Conservation (phyloP, 2,888 invertebrate species). For the Torymus tubicola region DNA sequence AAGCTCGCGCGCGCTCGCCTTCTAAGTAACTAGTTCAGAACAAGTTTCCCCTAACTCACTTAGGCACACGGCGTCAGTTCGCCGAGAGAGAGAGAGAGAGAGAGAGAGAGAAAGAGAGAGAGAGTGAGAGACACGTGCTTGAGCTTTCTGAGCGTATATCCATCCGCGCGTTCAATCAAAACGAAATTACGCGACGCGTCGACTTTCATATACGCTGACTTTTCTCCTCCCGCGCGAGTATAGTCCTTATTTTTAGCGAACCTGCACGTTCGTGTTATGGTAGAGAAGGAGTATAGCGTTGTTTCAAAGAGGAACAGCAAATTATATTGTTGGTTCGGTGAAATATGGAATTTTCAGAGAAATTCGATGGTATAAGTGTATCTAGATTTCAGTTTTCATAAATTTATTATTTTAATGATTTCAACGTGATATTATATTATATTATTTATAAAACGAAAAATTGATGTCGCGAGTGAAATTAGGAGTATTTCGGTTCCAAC, state of each 20-base stretch:
- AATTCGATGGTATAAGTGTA: too few species aligned
- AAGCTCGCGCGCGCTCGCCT: neutral
- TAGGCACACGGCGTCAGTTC: conserved; percentile 15
- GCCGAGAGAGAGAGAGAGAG: neutral
- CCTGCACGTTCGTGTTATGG: too few species aligned
- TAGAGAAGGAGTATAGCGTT: too few species aligned
- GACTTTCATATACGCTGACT: conserved; percentile 6
- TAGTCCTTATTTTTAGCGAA: neutral
- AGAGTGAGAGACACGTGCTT: conserved; percentile 25
- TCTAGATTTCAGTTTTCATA: too few species aligned
- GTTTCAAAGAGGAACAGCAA: too few species aligned
- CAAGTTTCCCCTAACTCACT: conserved; percentile 51
- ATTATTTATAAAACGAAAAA: too few species aligned
- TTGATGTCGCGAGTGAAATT: too few species aligned
- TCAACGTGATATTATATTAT: too few species aligned
- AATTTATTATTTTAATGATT: too few species aligned
- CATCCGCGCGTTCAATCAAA: conserved; percentile 29
- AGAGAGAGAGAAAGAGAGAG: too few species aligned
- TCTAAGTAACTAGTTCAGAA: conserved; percentile 55
- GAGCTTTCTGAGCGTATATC: too few species aligned
- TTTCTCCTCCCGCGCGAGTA: neutral
- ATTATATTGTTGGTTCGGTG: neutral
- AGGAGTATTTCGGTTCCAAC: too few species aligned
- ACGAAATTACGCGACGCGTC: conserved; percentile 24
- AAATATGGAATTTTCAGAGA: neutral